Evolutionary conservation across 2,113 vertebrate species (phyloP).

Genomic region (Aegithalos caudatus): DNA sequence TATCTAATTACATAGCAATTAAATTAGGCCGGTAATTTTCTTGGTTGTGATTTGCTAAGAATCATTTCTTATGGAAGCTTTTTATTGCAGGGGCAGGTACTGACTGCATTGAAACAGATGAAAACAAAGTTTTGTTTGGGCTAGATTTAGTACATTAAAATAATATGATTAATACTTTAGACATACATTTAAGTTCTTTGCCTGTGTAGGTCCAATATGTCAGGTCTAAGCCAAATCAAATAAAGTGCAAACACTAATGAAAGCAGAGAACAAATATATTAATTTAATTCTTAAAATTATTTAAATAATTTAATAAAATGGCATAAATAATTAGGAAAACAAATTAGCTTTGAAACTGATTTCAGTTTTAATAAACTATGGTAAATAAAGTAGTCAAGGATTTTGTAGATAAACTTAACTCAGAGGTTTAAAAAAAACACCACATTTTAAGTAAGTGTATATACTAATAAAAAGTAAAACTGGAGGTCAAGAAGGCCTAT

Average conservation of each 20-base stretch:
- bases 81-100: not conserved
- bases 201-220: not conserved
- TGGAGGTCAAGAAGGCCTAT: not conserved
- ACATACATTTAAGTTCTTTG: not conserved
- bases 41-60: not conserved
- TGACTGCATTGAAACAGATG: not conserved
- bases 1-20: not conserved
- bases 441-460: not conserved
- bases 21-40: not conserved
- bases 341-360: not conserved
- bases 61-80: not conserved
- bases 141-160: not conserved
- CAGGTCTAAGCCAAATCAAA: not conserved
- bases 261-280: not conserved
- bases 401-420: not conserved
- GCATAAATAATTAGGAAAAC: not conserved
- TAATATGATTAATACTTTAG: not conserved
- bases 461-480: not conserved
- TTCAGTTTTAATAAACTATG: not conserved
- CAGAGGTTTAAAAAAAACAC: not conserved
- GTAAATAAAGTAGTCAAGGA: not conserved
- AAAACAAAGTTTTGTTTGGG: not conserved
- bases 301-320: not conserved
- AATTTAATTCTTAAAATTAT: not conserved
- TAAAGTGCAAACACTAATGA: not conserved